Conservation (phyloP, 2,888 invertebrate genomes). For the Epistrophe eligans region DNA sequence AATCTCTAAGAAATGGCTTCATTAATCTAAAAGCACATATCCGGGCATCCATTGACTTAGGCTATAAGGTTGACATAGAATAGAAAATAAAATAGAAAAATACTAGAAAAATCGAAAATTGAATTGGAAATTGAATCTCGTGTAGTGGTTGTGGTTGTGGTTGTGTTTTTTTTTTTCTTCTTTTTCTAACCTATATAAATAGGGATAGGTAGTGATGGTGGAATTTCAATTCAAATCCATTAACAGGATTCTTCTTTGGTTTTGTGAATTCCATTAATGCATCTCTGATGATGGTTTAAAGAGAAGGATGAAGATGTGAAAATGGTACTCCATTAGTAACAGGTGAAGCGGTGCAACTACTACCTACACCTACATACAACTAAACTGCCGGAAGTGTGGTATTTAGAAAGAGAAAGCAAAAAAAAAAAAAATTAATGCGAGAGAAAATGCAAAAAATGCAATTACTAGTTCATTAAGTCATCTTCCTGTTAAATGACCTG, state of each 20-base stretch:
- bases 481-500: constrained; percentile 66
- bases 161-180: no score
- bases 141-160: constrained; percentile 25
- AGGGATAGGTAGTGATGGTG: constrained; percentile 21
- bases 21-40: constrained; percentile 83
- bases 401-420: constrained; percentile 44
- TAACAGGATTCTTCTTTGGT: constrained; percentile 55
- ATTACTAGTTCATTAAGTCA: constrained; percentile 74
- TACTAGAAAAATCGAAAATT: constrained; percentile 20
- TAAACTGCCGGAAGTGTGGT: constrained; percentile 35
- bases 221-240: constrained; percentile 68
- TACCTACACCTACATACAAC: background rate
- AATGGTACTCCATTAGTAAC: constrained; percentile 52
- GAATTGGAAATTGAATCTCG: constrained; percentile 62
- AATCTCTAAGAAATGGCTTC: constrained; percentile 82
- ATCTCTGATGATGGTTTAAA: constrained; percentile 15
- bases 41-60: constrained; percentile 83
- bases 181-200: background rate
- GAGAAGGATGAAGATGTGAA: constrained; percentile 1
- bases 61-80: constrained; percentile 82
- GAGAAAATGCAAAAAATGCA: constrained; percentile 59
- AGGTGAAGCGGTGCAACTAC: constrained; percentile 31
- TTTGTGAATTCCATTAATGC: constrained; percentile 56
- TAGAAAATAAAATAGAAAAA: constrained; percentile 64
- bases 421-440: constrained; percentile 1